Base-by-base conservation (phyloP, 2,113 vertebrate species). In the Gobius niger region DNA sequence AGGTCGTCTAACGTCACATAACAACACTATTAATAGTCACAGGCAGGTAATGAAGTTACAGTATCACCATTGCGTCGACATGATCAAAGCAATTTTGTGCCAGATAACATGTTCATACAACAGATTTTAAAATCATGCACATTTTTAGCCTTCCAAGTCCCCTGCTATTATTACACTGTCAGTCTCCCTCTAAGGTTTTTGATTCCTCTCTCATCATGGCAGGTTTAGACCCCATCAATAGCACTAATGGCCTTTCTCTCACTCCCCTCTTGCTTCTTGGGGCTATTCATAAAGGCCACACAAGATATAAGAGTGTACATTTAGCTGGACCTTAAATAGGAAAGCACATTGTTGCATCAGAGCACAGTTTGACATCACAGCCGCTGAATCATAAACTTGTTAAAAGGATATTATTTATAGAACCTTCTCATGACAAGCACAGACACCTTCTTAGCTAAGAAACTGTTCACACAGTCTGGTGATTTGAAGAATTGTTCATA, bases 401-500 rank as follows among this genome's bases (percentile, higher is more conserved):
- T 78, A 64, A 81, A 80, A 69, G 16, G 50, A 67, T 68, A 72
- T 75, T 85, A 81, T 81, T 84, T 83, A 71, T 82, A 83, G 69
- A 64, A 19, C 46, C 47, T 7, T 46, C 57, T 65, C 24, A 63
- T 75, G 71, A 64, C 47, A 47, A 56, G 59, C 51, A 19, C 61
- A 59, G 59, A 59, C 75, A 70, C 61, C 51, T 72, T 41, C 13
- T 60, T 60, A 34, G n/a, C 24, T 10, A 9, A 57, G 54, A 10
- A 57, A 40, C 54, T 4, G 40, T 13, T 57, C 54, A 42, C 40
- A 42, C 13, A n/a, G 7, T n/a, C 40, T 42, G 41, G 11, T 46
- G 53, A 75, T 57, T 8, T 54, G 10, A 52, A 56, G 6, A 68
- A 47, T 6, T 67, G 40, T 65, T 15, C 66, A 47, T 70, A 67